Base-by-base conservation (phyloP, 1,140 invertebrate genomes). In the Battus philenor region DNA sequence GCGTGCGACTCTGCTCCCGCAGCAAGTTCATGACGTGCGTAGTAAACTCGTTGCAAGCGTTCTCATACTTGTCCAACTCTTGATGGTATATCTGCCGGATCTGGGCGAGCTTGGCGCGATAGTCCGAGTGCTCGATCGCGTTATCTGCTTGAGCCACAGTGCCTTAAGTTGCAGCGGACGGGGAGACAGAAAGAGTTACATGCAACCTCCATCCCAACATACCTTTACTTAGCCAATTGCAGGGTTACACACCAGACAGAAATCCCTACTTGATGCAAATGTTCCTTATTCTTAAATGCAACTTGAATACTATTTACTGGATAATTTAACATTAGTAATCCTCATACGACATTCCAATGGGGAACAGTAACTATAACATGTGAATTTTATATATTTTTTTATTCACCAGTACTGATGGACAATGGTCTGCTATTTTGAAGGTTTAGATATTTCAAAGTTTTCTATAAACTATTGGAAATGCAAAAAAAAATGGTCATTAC, bases 31-130 rank as follows among this genome's bases (percentile, higher is more conserved):
- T 98, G 16, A 99, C 98, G 86, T 99, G 98, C 5, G 97, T 99
- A 32, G 98, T 99, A 85, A 99, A 99, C 89, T 99, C 98, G 83
- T 97, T 98, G 89, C 98, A 99, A 2, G 98, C 98, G 91, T 99
- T 90, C 88, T 99, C 97, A 76, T 99, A 99, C 90, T 99, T 99
- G 86, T 99, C 97, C 54, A 99, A 87, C 87, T 99, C 98, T 84
- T 98, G 97, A 84, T 99, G 97, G 87, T 99, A 99, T 59, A 99
- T 99, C 86, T 98, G 95, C 58, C 98, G 90, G 81, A 99, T 99
- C 88, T 99, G 97, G n/a, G 96, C 94, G 62, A 99, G 89, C 87
- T 99, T 99, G 56, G 97, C 97, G 61, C 97, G 91, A 88, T 99
- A 99, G 86, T 99, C 98, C 44, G 97, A 98, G 87, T 99, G 98